A percentile compares a stretch with the other conserved stretches of the same genome.
Conservation (phyloP, 1,140 invertebrate species). For the Drusus annulatus region DNA sequence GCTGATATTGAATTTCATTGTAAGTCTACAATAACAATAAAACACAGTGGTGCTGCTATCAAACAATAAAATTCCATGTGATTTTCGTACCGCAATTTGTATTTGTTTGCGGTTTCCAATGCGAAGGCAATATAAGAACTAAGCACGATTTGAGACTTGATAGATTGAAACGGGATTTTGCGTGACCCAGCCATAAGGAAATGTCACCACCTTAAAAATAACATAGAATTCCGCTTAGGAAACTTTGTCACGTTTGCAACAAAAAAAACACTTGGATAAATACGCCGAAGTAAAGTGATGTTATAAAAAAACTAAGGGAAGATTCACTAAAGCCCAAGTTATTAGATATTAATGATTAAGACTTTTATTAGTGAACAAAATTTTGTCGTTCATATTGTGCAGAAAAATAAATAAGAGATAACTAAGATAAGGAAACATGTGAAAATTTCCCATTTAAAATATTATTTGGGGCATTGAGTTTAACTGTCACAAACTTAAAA, state of each 20-base stretch:
- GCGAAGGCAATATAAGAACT: background rate
- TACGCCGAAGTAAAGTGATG: too few relatives aligned
- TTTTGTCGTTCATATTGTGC: too few relatives aligned
- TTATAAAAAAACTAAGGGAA: too few relatives aligned
- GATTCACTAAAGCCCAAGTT: too few relatives aligned
- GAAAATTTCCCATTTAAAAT: too few relatives aligned
- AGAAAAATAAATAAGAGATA: too few relatives aligned
- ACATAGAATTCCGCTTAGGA: background rate
- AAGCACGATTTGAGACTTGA: background rate
- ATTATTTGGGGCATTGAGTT: too few relatives aligned
- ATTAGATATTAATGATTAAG: too few relatives aligned
- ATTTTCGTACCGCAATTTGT: slow-evolving; percentile 24
- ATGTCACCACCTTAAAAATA: background rate
- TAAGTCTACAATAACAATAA: background rate
- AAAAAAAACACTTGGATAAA: background rate
- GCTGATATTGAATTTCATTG: background rate
- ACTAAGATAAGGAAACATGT: too few relatives aligned
- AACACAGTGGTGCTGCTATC: background rate
- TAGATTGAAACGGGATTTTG: background rate
- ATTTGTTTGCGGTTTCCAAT: slow-evolving; percentile 19
- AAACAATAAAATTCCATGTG: background rate
- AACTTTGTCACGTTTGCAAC: background rate
- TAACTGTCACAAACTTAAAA: too few relatives aligned
- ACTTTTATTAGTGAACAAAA: too few relatives aligned
- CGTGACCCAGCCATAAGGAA: slow-evolving; percentile 3